Evolutionary conservation across 1,140 invertebrate species (phyloP), one percentile per base, ranked within the genome.

Genomic region (Hyles euphorbiae): DNA sequence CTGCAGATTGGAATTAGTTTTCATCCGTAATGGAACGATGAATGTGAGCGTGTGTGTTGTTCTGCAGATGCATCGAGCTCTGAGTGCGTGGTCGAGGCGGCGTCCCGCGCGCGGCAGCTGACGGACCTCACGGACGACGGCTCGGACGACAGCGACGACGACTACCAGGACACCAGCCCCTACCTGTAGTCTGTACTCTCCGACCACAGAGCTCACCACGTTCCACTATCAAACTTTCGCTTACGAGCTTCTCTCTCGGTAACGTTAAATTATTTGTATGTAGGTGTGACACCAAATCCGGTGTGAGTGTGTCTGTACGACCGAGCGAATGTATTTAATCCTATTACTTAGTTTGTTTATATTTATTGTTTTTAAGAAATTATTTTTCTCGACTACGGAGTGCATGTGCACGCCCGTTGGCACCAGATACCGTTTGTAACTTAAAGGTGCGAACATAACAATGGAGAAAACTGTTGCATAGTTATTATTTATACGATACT

Each of bases 101-200:
- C 83, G 81, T 72, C 74, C 80, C 65, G 77, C 65, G 62, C 70
- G 74, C 82, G 86, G 60, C 82, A 87, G 76, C 68, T 86, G 74
- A 88, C 83, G 7, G 86, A 88, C 72, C 67, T 88, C 72, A 88
- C 83, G 7, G 86, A 88, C 74, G 86, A 88, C 74, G 81, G 75
- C 63, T 79, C 78, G 12, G 82, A 76, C 55, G 68, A 80, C 68
- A 79, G 78, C 71, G 85, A 88, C 67, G 85, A 88, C 58, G 85
- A 88, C 45, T 88, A 80, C 70, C 80, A 88, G 43, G 86, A 88
- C 78, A 84, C 85, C 64, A 87, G 74, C 72, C 80, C 81, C 11
- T 87, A 85, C 63, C 83, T 81, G 62, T 84, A 83, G 76, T 60
- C 61, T 8, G n/a, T 47, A 47, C 36, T 54, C 47, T 49, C 33